phyloP scores from a whole-genome alignment of 2,797 vertebrate genomes.

The Gymnoscopelus microlampas region DNA sequence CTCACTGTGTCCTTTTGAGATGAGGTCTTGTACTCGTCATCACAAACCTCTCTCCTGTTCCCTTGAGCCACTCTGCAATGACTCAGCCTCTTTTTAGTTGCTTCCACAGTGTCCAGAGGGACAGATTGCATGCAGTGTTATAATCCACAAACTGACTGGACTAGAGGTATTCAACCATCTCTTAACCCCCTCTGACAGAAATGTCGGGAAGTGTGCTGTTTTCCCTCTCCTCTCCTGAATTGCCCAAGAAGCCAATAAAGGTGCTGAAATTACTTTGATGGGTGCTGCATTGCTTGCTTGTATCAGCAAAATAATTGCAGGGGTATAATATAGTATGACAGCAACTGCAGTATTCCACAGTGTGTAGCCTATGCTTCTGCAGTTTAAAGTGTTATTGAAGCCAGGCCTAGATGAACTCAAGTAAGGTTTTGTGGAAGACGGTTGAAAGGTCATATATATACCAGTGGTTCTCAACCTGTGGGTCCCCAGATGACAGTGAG shows the following conservation, averaged over 20 bases:
- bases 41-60: slow-evolving; percentile 26
- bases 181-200: slow-evolving; percentile 16
- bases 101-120: slow-evolving; percentile 20
- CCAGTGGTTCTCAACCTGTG: too few relatives aligned
- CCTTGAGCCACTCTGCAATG: slow-evolving; percentile 50
- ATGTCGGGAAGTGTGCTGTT: slow-evolving; percentile 49
- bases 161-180: slow-evolving; percentile 25
- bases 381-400: too few relatives aligned
- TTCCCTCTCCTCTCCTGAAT: slow-evolving; percentile 36
- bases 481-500: too few relatives aligned
- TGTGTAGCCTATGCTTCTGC: not conserved
- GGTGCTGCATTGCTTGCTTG: slow-evolving; percentile 27
- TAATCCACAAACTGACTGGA: slow-evolving; percentile 25
- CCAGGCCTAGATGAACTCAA: too few relatives aligned
- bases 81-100: slow-evolving; percentile 52
- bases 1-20: slow-evolving; percentile 34
- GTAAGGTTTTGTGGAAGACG: too few relatives aligned
- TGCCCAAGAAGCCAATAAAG: slow-evolving; percentile 28
- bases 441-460: too few relatives aligned
- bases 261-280: slow-evolving; percentile 16
- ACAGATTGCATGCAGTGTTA: slow-evolving; percentile 19
- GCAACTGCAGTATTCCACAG: not conserved
- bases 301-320: slow-evolving; percentile 47
- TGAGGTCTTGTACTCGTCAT: slow-evolving; percentile 8
- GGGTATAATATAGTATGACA: not conserved